Evolutionary conservation across 2,888 invertebrate species (phyloP).

Genomic region (Galerucella calmariensis): DNA sequence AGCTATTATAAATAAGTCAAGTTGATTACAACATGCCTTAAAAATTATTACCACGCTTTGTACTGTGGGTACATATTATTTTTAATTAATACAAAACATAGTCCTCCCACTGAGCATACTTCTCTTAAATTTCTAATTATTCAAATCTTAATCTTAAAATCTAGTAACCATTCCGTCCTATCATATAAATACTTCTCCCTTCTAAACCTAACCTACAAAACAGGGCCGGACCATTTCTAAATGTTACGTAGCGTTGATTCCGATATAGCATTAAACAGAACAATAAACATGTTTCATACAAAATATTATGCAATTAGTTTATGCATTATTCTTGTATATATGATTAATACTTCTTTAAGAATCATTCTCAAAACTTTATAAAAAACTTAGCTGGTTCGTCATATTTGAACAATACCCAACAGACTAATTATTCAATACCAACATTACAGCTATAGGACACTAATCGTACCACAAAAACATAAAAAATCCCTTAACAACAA

Average conservation of each 20-base stretch:
- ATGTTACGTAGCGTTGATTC: neutral
- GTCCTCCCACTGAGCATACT: conserved; percentile 20
- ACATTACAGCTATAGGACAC: no score
- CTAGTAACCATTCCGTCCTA: conserved; percentile 33
- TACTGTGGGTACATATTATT: conserved; percentile 12
- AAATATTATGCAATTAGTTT: no score
- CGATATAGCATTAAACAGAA: neutral
- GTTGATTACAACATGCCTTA: conserved; percentile 15
- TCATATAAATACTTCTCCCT: conserved; percentile 39
- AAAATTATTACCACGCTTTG: conserved; percentile 11
- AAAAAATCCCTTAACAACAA: no score
- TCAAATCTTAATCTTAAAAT: conserved; percentile 39
- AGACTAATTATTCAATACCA: no score
- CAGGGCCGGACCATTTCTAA: neutral
- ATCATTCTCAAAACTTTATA: no score
- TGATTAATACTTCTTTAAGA: no score
- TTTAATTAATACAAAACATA: conserved; percentile 18
- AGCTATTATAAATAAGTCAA: conserved; percentile 20
- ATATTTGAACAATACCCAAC: no score
- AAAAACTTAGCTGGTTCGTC: no score
- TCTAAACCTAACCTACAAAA: conserved; percentile 25
- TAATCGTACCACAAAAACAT: no score
- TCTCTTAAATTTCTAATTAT: conserved; percentile 54
- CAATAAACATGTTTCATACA: no score
- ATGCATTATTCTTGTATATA: no score